Evolutionary conservation across 2,888 invertebrate genomes (phyloP).

Genomic region (Baronia brevicornis): DNA sequence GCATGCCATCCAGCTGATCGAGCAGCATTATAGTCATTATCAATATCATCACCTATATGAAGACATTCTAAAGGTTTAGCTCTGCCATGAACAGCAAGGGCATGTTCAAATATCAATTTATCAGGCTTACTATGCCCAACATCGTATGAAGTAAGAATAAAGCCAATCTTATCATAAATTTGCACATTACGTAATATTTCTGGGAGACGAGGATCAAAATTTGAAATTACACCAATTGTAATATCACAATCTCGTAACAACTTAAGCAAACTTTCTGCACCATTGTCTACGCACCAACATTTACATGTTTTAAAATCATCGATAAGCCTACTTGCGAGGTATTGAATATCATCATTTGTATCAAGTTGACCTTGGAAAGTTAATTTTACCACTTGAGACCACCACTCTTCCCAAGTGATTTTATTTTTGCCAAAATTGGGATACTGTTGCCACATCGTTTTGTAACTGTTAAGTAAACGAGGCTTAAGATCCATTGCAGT

Average conservation of each 20-base stretch:
- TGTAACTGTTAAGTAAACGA: conserved; percentile 80
- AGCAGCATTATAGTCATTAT: conserved; percentile 87
- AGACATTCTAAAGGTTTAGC: conserved; percentile 77
- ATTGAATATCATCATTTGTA: conserved; percentile 29
- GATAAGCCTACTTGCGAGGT: conserved; percentile 77
- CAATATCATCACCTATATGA: conserved; percentile 88
- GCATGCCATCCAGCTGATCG: conserved; percentile 85
- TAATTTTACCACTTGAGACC: conserved; percentile 80
- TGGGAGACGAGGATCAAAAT: conserved; percentile 89
- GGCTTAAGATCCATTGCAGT: conserved; percentile 68
- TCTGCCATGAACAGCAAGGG: conserved; percentile 62
- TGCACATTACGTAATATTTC: conserved; percentile 79
- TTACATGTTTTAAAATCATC: conserved; percentile 81
- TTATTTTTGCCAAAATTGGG: conserved; percentile 87
- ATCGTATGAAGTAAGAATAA: conserved; percentile 86
- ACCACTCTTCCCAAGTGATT: conserved; percentile 89
- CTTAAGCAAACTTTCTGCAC: conserved; percentile 78
- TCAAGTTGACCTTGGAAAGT: conserved; percentile 77
- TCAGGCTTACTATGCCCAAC: conserved; percentile 85
- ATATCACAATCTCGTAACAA: conserved; percentile 66
- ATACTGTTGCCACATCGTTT: conserved; percentile 77
- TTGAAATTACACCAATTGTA: conserved; percentile 86
- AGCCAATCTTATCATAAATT: conserved; percentile 84
- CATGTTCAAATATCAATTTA: conserved; percentile 80
- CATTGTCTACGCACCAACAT: conserved; percentile 83